phyloP scores from a whole-genome alignment of 2,113 vertebrate genomes.

The Nasalis larvatus region DNA sequence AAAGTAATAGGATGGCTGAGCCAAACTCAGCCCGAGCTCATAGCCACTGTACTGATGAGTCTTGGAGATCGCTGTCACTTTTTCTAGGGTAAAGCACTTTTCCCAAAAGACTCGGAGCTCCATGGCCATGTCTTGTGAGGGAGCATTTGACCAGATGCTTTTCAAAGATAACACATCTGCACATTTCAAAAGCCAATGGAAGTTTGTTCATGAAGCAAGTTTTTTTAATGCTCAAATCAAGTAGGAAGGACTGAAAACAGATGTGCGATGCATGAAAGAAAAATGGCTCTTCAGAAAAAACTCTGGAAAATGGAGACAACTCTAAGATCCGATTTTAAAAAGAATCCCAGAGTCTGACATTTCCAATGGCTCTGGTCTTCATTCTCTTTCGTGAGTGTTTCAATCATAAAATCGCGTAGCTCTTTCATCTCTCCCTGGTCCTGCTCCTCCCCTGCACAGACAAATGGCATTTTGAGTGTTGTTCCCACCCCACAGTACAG shows the following conservation, averaged over 20 bases:
- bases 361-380: not conserved
- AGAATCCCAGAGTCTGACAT: not conserved
- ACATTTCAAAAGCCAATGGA: slow-evolving; percentile 11
- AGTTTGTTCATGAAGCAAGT: not conserved
- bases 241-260: slow-evolving; percentile 44
- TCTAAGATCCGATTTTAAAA: not conserved
- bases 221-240: slow-evolving; percentile 38
- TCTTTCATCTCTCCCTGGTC: not conserved
- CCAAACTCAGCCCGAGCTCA: not conserved
- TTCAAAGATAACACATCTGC: not conserved
- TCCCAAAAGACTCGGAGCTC: not conserved
- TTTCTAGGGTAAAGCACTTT: not conserved
- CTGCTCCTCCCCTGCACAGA: not conserved
- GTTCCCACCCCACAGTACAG: not conserved
- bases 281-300: slow-evolving; percentile 19
- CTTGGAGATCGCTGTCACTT: not conserved
- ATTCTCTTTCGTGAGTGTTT: slow-evolving; percentile 9
- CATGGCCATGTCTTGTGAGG: not conserved
- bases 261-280: not conserved
- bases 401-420: slow-evolving; percentile 13
- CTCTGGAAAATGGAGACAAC: not conserved
- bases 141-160: not conserved
- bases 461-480: slow-evolving; percentile 45
- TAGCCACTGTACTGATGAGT: not conserved
- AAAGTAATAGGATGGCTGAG: not conserved